Percentiles rank a stretch among this genome's conserved stretches.
phyloP scores from a whole-genome alignment of 1,140 invertebrate genomes.

The Rhopalosiphum padi region DNA sequence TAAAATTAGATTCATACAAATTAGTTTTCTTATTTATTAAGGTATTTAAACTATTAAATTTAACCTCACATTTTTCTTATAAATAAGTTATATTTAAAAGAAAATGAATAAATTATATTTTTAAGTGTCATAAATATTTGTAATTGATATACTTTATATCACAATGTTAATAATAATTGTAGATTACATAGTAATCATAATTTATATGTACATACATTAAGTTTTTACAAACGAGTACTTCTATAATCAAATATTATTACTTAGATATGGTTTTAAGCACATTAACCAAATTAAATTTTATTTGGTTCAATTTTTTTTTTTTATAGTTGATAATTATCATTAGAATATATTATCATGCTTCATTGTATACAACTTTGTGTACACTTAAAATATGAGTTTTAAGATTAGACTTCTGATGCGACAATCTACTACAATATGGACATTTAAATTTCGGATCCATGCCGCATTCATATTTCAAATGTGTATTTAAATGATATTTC shows the following conservation, averaged over 20 bases:
- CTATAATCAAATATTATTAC: not conserved
- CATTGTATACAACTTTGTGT: conserved; percentile 3
- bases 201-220: not conserved
- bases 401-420: conserved; percentile 14
- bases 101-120: not conserved
- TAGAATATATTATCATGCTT: not conserved
- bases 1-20: not conserved
- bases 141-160: not conserved
- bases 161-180: not conserved
- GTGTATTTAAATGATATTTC: conserved; percentile 65
- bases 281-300: not conserved
- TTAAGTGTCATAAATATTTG: not conserved
- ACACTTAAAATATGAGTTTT: conserved; percentile 61
- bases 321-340: not conserved
- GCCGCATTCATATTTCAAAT: conserved; percentile 63
- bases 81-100: no score
- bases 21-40: not conserved
- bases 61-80: no score
- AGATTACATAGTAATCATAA: not conserved
- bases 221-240: not conserved
- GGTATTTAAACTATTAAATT: not conserved
- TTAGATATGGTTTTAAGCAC: not conserved
- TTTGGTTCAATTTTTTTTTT: not conserved
- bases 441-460: conserved; percentile 73
- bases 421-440: conserved; percentile 46